Evolutionary conservation across 2,113 vertebrate genomes (phyloP).

Genomic region (Rhadina sibilatrix): DNA sequence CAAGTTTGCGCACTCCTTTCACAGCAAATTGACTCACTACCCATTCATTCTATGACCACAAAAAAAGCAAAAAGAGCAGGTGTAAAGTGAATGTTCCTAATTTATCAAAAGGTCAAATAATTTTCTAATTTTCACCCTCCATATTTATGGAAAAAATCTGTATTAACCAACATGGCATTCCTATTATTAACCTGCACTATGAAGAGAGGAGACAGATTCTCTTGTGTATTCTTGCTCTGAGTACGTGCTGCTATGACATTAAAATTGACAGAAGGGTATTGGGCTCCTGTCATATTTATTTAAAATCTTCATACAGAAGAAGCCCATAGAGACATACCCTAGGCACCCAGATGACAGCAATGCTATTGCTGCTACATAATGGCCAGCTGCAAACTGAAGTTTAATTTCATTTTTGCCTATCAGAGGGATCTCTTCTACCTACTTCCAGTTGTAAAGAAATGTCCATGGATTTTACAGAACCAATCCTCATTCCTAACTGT

Average conservation of each 20-base stretch:
- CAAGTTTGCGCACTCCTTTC: neutral
- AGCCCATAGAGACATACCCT: neutral
- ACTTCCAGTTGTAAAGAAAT: neutral
- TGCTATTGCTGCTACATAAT: constrained; percentile 30
- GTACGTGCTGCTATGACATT: constrained; percentile 21
- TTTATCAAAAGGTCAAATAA: neutral
- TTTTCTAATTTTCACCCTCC: constrained; percentile 7
- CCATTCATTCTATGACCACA: neutral
- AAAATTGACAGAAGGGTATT: constrained; percentile 56
- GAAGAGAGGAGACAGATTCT: neutral
- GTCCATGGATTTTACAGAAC: neutral
- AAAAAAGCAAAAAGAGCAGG: neutral
- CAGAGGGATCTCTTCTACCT: neutral
- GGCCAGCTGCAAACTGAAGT: constrained; percentile 39
- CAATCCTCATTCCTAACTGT: neutral
- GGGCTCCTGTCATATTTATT: constrained; percentile 53
- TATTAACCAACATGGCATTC: neutral
- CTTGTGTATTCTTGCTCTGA: constrained; percentile 19
- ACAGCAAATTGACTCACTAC: neutral
- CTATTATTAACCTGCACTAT: neutral
- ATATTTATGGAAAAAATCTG: neutral
- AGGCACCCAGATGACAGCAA: constrained; percentile 41
- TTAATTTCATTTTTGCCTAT: constrained; percentile 49
- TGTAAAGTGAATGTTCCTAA: neutral
- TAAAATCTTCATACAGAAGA: constrained; percentile 46